Evolutionary conservation across 2,888 invertebrate species (phyloP), one percentile per base, ranked within the genome.

Genomic region (Emmelina monodactyla): DNA sequence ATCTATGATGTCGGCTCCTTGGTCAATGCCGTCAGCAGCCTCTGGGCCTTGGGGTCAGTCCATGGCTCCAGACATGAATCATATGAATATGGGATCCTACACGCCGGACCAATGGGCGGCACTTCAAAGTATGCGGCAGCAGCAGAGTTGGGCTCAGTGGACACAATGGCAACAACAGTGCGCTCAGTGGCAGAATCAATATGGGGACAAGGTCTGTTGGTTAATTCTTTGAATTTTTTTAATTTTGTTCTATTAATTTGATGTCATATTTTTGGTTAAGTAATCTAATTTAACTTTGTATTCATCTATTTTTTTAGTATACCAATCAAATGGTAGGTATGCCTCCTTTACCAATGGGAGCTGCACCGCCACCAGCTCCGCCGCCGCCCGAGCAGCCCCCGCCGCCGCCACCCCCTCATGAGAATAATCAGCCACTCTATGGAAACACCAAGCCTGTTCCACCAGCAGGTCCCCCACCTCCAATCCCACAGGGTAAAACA

Each of bases 161-260:
- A 83, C 86, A 7, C 88, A 88, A 47, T 89, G 89, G 89, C 88
- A 89, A 50, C 87, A 87, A 46, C 89, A 89, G 51, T 89, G 88
- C 66, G 84, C 86, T 32, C 87, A 88, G 50, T 88, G 88, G 89
- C 89, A 89, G 56, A 83, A 82, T 40, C 88, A 88, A 52, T 89
- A 88, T 60, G 89, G 88, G 31, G 87, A 87, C 37, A 87, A 88
- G 84, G 88, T 88, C 69, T 41, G 33, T 40, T 29, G n/a, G n/a
- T 22, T 22, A 19, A 19, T n/a, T n/a, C n/a, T n/a, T n/a, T n/a
- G n/a, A n/a, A n/a, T n/a, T n/a, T n/a, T n/a, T n/a, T n/a, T n/a
- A n/a, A n/a, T n/a, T n/a, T n/a, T n/a, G n/a, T n/a, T n/a, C n/a
- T n/a, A n/a, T n/a, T n/a, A n/a, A n/a, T n/a, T n/a, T n/a, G n/a